Base-by-base conservation (phyloP, 1,140 invertebrate species). In the Odontomachus brunneus region DNA sequence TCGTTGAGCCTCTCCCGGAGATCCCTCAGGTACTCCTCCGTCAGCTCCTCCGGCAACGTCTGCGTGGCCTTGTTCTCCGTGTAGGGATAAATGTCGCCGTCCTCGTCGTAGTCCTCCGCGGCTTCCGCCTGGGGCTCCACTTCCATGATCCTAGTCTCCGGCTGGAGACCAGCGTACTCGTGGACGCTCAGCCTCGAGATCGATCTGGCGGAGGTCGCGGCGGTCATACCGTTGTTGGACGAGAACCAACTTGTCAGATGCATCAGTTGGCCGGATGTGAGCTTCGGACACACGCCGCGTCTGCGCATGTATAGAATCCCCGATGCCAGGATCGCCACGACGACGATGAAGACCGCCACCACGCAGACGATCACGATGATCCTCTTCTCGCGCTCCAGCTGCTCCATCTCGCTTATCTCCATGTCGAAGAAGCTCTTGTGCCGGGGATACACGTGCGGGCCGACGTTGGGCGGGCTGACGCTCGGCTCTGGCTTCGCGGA, bases 41-140 rank as follows among this genome's bases (percentile, higher is more conserved):
- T 97, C 44, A 97, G 89, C 91, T 97, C 97, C 89, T 97, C 96
- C 0, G 97, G 96, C 29, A 97, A 91, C 0, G 96, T 97, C 90
- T 97, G 96, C 3, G 96, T 96, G 2, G 95, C 96, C 90, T 96
- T 96, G 90, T 97, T 96, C 85, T 96, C 95, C 15, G 93, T 94
- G 9, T 94, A 94, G 11, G 95, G 91, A 29, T 94, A 94, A 17
- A 94, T 85, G 9, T 94, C 94, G 0, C 93, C 93, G 11, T 92
- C 90, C 33, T 91, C 92, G 11, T 81, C 81, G 12, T 93, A 88
- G 12, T 92, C 88, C 5, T 88, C 89, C 1, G 65, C 78, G 0
- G 84, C 87, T 1, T 90, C 92, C 4, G 91, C 84, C 19, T 91
- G 88, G 3, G 84, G 85, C 12, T 93, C 91, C 2, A 92, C 84